These are phyloP conservation scores for Trichonephila clavipes DNA, from an alignment of 1,140 invertebrate species.

Conservation along the genomic window DNA sequence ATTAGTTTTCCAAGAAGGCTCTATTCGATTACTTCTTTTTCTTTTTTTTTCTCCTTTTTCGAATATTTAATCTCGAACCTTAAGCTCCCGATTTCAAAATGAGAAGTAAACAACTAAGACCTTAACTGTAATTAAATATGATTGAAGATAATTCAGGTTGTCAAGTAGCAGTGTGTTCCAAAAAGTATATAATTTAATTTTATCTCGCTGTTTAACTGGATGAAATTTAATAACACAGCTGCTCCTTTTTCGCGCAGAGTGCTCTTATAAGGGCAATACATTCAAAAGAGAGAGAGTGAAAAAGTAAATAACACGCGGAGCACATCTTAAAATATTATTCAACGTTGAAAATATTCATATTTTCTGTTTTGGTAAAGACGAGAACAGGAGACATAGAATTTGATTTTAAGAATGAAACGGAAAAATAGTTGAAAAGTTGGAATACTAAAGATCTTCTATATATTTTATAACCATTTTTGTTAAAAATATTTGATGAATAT, in stretches of 20 bases:
- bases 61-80: neutral
- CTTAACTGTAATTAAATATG: slow-evolving; percentile 60
- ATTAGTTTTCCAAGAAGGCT: slow-evolving; percentile 26
- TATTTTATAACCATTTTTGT: too few relatives aligned
- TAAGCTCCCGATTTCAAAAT: slow-evolving; percentile 45
- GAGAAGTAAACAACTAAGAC: slow-evolving; percentile 58
- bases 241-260: neutral
- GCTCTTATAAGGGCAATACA: neutral
- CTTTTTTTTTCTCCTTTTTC: neutral
- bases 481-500: too few relatives aligned
- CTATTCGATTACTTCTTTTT: neutral
- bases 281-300: neutral
- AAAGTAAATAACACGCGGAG: neutral
- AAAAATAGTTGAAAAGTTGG: neutral
- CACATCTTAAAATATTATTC: neutral
- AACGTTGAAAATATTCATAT: neutral
- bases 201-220: slow-evolving; percentile 36
- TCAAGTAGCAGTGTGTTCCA: neutral
- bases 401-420: neutral
- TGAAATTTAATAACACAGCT: slow-evolving; percentile 62
- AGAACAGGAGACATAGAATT: slow-evolving; percentile 5
- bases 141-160: slow-evolving; percentile 60
- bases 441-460: neutral
- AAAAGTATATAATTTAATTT: slow-evolving; percentile 66
- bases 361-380: neutral